These are phyloP conservation scores for Temnothorax unifasciatus DNA, from an alignment of 2,888 invertebrate genomes.

Conservation along the genomic window DNA sequence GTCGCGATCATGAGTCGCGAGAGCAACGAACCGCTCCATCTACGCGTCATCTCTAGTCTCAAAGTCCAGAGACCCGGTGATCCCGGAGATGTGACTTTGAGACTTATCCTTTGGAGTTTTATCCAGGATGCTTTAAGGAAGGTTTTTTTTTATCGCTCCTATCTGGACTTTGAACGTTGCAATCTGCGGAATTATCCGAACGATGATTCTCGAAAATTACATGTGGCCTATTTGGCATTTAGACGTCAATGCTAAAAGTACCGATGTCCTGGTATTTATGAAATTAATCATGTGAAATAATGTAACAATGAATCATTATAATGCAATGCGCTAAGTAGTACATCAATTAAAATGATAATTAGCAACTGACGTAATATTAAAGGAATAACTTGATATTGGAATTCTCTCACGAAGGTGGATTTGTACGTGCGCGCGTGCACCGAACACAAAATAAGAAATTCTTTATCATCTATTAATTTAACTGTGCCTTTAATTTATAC, in stretches of 20 bases:
- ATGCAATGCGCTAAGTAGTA: neutral
- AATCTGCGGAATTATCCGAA: neutral
- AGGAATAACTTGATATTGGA: slow-evolving; percentile 1
- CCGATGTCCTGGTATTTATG: neutral
- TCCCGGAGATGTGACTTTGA: neutral
- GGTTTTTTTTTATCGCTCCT: neutral
- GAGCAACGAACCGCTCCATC: slow-evolving; percentile 42
- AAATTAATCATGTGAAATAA: slow-evolving; percentile 4
- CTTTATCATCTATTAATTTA: neutral
- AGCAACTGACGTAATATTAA: slow-evolving; percentile 23
- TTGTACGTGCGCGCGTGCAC: neutral
- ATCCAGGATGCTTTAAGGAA: too few relatives aligned
- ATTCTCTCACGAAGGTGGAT: slow-evolving; percentile 30
- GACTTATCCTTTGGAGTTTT: neutral
- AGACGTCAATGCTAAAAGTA: neutral
- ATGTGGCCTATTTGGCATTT: neutral
- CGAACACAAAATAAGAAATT: slow-evolving; percentile 4
- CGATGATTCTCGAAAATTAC: slow-evolving; percentile 1
- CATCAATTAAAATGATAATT: slow-evolving; percentile 8
- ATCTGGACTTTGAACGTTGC: neutral
- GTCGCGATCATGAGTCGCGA: neutral
- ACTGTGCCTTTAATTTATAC: neutral
- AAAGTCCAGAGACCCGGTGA: slow-evolving; percentile 19
- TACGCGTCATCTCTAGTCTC: neutral
- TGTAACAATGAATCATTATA: slow-evolving; percentile 12